Base-by-base conservation (phyloP, 2,888 invertebrate species). In the Euplexia lucipara region DNA sequence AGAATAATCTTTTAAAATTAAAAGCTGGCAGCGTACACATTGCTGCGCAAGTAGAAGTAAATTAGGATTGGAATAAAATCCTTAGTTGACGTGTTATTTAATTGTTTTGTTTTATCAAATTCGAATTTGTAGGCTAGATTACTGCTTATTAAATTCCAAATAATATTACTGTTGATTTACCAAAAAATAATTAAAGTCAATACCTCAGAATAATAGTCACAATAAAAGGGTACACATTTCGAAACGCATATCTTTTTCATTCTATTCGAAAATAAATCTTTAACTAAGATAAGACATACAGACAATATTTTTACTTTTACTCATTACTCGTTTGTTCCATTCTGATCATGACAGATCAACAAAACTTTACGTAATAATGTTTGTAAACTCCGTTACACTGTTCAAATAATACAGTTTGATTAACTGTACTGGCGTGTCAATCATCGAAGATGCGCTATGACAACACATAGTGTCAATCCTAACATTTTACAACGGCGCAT, bases 341-440 rank as follows among this genome's bases (percentile, higher is more conserved):
- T 76, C 22, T 30, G 8, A 47, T 77, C 37, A 26, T 45, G 53
- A 64, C 32, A 58, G 58, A 20, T 47, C 48, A 44, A 73, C 67
- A 59, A 73, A 73, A 16, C 30, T 22, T 67, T 16, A 45, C 35
- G 54, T 78, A 68, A 73, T 20, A 57, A 72, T 51, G 37, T 61
- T 59, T 62, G 41, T 62, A 56, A 59, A 58, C 64, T 47, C 41
- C 30, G 54, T 67, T 49, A 52, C 59, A 52, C 41, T 47, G 44
- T 66, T 53, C 57, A 78, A 80, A 78, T 81, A 81, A 68, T 66
- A 58, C 52, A 66, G 65, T 79, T 60, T 81, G 75, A 81, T 78
- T 81, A 79, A 74, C 78, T 74, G 65, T 79, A 68, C 65, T 78
- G 41, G 18, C 42, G 44, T 59, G 70, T 78, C 79, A 73, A 78